phyloP scores from a whole-genome alignment of 1,140 invertebrate genomes.

The Mactra quadrangularis region DNA sequence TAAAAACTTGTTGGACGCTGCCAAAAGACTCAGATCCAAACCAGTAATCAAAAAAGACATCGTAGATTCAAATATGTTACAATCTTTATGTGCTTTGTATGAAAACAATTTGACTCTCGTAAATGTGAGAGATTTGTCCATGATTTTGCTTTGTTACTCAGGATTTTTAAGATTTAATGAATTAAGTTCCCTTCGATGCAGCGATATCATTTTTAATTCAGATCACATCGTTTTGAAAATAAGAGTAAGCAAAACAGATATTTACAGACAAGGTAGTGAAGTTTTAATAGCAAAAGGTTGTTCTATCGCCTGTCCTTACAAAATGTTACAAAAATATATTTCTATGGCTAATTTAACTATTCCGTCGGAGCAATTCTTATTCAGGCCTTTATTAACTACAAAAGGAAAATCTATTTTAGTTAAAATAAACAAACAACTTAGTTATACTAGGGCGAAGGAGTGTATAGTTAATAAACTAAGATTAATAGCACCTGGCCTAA shows the following conservation, averaged over 20 bases:
- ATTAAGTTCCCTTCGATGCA: slow-evolving; percentile 39
- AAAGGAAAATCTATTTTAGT: slow-evolving; percentile 16
- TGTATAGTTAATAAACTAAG: slow-evolving; percentile 5
- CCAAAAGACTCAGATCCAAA: slow-evolving; percentile 21
- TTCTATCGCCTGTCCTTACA: slow-evolving; percentile 4
- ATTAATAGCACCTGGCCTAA: neutral
- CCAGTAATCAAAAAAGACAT: slow-evolving; percentile 34
- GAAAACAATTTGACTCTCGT: neutral
- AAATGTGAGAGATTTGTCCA: slow-evolving; percentile 14
- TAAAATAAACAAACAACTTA: slow-evolving; percentile 26
- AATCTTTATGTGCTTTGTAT: neutral
- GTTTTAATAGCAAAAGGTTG: slow-evolving; percentile 2
- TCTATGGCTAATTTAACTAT: neutral
- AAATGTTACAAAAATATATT: slow-evolving; percentile 25
- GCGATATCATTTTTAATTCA: slow-evolving; percentile 39
- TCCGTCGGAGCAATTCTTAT: neutral
- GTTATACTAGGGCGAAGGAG: slow-evolving; percentile 35
- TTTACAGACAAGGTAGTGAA: slow-evolving; percentile 31
- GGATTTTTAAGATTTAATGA: slow-evolving; percentile 58
- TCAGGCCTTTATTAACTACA: slow-evolving; percentile 12
- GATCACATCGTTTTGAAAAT: slow-evolving; percentile 29
- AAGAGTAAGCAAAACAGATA: slow-evolving; percentile 29
- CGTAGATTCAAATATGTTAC: slow-evolving; percentile 8
- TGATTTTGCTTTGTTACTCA: slow-evolving; percentile 4
- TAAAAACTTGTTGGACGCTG: slow-evolving; percentile 18